These are phyloP conservation scores for Chloroceryle inda DNA, from an alignment of 2,797 vertebrate species.

Conservation along the genomic window DNA sequence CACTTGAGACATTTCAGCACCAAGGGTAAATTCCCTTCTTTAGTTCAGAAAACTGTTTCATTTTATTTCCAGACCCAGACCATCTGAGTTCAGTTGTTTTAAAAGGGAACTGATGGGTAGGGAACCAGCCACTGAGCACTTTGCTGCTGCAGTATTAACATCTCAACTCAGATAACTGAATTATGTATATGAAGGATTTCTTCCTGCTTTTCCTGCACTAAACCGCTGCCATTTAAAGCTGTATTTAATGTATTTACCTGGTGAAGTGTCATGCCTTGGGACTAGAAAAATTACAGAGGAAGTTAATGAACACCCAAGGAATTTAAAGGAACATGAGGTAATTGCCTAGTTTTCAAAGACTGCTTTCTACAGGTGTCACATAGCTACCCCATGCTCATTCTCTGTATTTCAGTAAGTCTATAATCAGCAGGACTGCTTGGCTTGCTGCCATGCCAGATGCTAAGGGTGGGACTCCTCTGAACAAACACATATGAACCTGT, in stretches of 20 bases:
- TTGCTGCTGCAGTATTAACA: not conserved
- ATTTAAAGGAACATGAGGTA: not conserved
- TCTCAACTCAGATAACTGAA: not conserved
- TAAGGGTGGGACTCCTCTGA: not conserved
- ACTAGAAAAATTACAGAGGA: not conserved
- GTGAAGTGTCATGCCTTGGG: not conserved
- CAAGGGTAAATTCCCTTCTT: not conserved
- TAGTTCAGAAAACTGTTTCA: not conserved
- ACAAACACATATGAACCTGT: not conserved
- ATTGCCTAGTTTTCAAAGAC: not conserved
- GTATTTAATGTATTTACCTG: not conserved
- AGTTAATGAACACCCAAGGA: not conserved
- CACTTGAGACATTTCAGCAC: not conserved
- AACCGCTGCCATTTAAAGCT: not conserved
- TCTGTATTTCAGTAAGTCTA: not conserved
- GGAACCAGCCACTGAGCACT: not conserved
- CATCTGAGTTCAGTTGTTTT: not conserved
- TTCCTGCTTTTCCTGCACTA: not conserved
- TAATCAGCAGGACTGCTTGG: not conserved
- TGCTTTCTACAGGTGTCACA: not conserved
- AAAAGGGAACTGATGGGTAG: not conserved
- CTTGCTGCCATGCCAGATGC: not conserved
- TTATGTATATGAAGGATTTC: not conserved
- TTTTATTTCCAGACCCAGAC: not conserved
- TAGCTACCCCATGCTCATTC: not conserved